These are phyloP conservation scores for Drosophila pectinifera DNA, from an alignment of 1,140 invertebrate genomes.

Conservation along the genomic window DNA sequence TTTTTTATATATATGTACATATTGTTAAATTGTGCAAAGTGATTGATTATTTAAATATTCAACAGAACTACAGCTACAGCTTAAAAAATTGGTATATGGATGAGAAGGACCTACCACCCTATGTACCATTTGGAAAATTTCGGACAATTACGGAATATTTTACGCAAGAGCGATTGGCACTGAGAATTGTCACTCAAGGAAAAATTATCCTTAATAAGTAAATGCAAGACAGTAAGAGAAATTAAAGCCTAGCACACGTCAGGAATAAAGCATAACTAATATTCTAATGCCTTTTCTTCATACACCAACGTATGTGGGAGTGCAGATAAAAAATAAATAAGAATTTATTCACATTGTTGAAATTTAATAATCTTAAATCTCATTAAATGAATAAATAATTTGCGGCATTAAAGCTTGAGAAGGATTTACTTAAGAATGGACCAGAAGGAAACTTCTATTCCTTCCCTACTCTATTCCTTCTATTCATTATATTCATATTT, in stretches of 20 bases:
- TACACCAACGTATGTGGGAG: too few species aligned
- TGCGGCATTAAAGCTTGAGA: too few species aligned
- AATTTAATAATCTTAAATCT: too few species aligned
- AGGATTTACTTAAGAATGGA: too few species aligned
- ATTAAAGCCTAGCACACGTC: not conserved
- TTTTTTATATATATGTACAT: not conserved
- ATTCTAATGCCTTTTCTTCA: too few species aligned
- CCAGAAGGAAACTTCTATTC: too few species aligned
- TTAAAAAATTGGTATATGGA: constrained; percentile 43
- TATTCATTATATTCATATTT: too few species aligned
- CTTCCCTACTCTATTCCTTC: too few species aligned
- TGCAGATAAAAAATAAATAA: too few species aligned
- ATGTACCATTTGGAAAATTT: constrained; percentile 43
- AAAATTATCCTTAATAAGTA: constrained; percentile 13
- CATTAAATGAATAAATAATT: too few species aligned
- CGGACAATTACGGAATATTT: constrained; percentile 31
- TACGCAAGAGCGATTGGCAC: constrained; percentile 4
- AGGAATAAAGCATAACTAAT: too few species aligned
- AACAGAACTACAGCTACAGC: constrained; percentile 49
- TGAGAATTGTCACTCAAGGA: constrained; percentile 15
- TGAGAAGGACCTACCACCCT: constrained; percentile 38
- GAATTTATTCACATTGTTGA: too few species aligned
- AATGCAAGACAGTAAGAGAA: not conserved
- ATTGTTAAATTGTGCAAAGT: not conserved
- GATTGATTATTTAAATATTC: not conserved